These are phyloP conservation scores for Phengaris alcon DNA, from an alignment of 2,888 invertebrate species.

Conservation along the genomic window DNA sequence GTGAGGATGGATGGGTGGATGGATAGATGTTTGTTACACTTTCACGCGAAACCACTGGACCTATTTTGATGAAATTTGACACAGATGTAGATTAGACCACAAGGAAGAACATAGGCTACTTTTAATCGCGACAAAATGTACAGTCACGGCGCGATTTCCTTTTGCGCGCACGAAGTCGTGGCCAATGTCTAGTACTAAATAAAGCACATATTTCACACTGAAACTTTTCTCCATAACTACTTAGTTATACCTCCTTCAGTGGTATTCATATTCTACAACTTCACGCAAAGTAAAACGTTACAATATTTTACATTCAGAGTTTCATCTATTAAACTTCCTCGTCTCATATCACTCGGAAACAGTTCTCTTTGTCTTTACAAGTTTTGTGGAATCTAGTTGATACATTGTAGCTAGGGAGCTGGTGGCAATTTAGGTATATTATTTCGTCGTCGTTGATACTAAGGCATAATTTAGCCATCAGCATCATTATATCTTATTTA, in stretches of 20 bases:
- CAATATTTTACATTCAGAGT: neutral
- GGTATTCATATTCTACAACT: neutral
- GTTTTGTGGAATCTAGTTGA: neutral
- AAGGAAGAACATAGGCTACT: neutral
- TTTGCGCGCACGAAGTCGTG: neutral
- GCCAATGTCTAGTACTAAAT: neutral
- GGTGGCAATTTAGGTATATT: neutral
- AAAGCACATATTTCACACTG: neutral
- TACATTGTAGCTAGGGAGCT: too few species aligned
- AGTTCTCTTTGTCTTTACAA: slow-evolving; percentile 7
- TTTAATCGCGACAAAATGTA: too few species aligned
- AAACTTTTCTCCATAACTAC: slow-evolving; percentile 1
- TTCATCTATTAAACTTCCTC: slow-evolving; percentile 3
- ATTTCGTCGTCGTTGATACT: too few species aligned
- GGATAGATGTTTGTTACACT: too few species aligned
- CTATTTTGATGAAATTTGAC: too few species aligned
- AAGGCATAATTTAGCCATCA: too few species aligned
- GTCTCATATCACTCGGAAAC: neutral
- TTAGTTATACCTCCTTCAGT: neutral
- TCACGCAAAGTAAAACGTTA: slow-evolving; percentile 10
- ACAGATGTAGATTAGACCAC: too few species aligned
- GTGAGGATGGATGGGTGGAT: too few species aligned
- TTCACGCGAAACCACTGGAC: too few species aligned
- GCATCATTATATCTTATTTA: too few species aligned
- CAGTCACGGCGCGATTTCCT: too few species aligned